Evolutionary conservation across 2,888 invertebrate species (phyloP), one percentile per base, ranked within the genome.

Genomic region (Hirtodrosophila trivittata): DNA sequence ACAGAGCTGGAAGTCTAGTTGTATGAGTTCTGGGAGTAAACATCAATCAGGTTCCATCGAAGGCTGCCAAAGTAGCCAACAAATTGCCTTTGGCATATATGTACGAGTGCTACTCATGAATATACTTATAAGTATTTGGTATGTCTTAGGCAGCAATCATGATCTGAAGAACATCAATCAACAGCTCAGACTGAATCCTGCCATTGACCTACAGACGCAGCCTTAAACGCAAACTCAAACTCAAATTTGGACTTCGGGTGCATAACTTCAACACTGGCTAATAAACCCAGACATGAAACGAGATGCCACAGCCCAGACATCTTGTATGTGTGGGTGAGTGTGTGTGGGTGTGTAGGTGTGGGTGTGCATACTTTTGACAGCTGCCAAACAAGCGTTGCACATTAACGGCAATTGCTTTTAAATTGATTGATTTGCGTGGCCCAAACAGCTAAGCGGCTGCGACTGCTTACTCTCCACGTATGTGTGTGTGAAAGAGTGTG

Each of bases 331-430:
- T 50, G 28, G 51, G 32, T 42, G 49, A 46, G 9, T 30, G n/a
- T 35, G 16, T 38, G 5, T 21, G 35, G 33, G 42, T 37, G 28
- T 28, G 12, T 21, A 37, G 37, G 45, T 47, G 41, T 30, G 38
- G 38, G 46, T 16, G 32, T 14, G 39, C 30, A 38, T 65, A 71
- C 66, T 64, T 77, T 65, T 77, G 80, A 80, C 84, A 80, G 80
- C 84, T 83, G 81, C 84, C 84, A 80, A 77, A 80, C 69, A 77
- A 69, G 77, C 75, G 81, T 80, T 77, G 73, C 75, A 83, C 80
- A 80, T 83, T 80, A 80, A 80, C 81, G 81, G 81, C 84, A 83
- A 80, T 83, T 83, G 80, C 81, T 80, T 83, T 80, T 73, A 81
- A 83, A 81, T 80, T 83, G 80, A 80, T 80, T 81, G 84, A 80